Percentiles rank a stretch among this genome's conserved stretches.
These are phyloP conservation scores for Gnatocerus cornutus DNA, from an alignment of 2,888 invertebrate genomes.

Conservation along the genomic window DNA sequence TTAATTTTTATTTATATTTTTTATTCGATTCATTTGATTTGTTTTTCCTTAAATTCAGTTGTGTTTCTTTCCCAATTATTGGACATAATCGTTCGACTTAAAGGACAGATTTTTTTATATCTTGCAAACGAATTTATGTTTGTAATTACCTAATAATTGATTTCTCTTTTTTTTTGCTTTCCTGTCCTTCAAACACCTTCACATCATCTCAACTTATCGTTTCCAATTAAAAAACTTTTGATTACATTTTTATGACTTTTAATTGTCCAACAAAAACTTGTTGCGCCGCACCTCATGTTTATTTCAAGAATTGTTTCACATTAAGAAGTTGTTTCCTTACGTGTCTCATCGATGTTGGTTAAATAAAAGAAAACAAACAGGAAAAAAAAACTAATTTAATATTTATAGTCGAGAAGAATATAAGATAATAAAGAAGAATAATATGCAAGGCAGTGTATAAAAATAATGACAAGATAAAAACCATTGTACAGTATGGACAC, in stretches of 20 bases:
- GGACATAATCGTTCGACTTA: too few species aligned
- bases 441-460: slow-evolving; percentile 31
- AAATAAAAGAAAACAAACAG: slow-evolving; percentile 4
- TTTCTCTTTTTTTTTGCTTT: too few species aligned
- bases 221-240: neutral
- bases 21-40: too few species aligned
- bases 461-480: slow-evolving; percentile 28
- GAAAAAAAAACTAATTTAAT: slow-evolving; percentile 14
- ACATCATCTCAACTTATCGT: neutral
- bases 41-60: too few species aligned
- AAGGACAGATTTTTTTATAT: too few species aligned
- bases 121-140: too few species aligned
- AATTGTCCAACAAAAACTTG: slow-evolving; percentile 1
- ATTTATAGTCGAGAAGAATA: slow-evolving; percentile 8
- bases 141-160: too few species aligned
- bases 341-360: neutral
- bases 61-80: too few species aligned
- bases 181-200: too few species aligned
- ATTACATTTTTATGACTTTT: neutral
- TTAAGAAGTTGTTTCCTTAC: neutral
- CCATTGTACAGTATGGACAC: slow-evolving; percentile 9
- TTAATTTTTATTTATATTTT: too few species aligned
- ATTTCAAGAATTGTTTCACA: neutral
- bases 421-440: slow-evolving; percentile 27
- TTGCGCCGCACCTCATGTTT: neutral